These are phyloP conservation scores for Patiria miniata DNA, from an alignment of 35 echinoderm and acorn worm species.

Conservation along the genomic window DNA sequence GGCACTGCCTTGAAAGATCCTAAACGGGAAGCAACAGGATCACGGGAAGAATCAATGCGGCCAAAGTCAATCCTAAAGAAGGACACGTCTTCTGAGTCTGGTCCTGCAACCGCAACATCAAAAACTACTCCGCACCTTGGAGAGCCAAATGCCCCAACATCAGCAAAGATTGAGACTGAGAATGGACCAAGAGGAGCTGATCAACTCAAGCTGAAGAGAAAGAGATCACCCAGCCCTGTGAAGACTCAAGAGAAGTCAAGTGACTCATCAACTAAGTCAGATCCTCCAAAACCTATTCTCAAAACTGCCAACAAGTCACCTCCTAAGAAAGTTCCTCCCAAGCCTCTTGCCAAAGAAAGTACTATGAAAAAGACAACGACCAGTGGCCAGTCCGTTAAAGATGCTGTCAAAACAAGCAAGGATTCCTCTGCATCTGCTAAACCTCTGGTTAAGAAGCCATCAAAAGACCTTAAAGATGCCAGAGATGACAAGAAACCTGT, in stretches of 20 bases:
- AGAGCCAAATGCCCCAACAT: neutral
- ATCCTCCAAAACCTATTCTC: neutral
- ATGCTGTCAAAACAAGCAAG: neutral
- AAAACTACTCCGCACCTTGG: neutral
- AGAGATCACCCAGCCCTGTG: slow-evolving; percentile 71
- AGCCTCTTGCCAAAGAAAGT: slow-evolving; percentile 36
- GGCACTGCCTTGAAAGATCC: slow-evolving; percentile 9
- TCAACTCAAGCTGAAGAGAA: slow-evolving; percentile 48
- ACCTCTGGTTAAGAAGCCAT: slow-evolving; percentile 8
- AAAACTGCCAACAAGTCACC: slow-evolving; percentile 15
- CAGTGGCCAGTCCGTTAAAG: slow-evolving; percentile 7
- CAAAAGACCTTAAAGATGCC: slow-evolving; percentile 27
- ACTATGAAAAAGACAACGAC: slow-evolving; percentile 21
- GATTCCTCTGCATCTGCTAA: neutral
- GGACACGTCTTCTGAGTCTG: slow-evolving; percentile 41
- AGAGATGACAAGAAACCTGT: slow-evolving; percentile 14
- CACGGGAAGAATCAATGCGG: slow-evolving; percentile 50
- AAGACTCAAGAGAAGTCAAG: slow-evolving; percentile 9
- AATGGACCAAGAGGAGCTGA: slow-evolving; percentile 18
- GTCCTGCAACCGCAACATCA: slow-evolving; percentile 29
- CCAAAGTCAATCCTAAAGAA: slow-evolving; percentile 90
- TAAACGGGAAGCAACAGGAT: neutral
- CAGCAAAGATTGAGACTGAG: slow-evolving; percentile 36
- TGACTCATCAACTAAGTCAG: neutral
- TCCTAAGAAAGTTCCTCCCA: slow-evolving; percentile 1